A percentile compares a stretch with the other conserved stretches of the same genome.
Evolutionary conservation across 2,797 vertebrate genomes (phyloP).

Genomic region (Micromesistius poutassou): DNA sequence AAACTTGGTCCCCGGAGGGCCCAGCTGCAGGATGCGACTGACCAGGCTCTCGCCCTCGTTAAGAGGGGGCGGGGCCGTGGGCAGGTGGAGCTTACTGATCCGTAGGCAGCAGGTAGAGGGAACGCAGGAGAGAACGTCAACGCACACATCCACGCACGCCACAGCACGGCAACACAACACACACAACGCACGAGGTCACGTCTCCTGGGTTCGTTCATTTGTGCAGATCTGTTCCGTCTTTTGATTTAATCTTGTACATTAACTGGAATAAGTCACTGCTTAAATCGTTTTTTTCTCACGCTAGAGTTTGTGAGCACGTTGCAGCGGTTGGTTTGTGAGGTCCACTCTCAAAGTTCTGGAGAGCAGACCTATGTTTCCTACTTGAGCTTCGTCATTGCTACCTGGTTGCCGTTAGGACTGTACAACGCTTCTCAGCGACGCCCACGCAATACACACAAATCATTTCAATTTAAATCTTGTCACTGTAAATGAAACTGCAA

Average conservation of each 20-base stretch:
- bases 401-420: too few species aligned
- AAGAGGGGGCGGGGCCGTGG: conserved; percentile 98
- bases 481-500: too few species aligned
- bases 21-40: conserved; percentile 99
- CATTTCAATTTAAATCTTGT: too few species aligned
- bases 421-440: too few species aligned
- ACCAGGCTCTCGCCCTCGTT: conserved; percentile 99
- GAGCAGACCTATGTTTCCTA: background rate
- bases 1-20: conserved; percentile 99
- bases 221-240: background rate
- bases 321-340: background rate
- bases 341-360: background rate
- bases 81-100: conserved; percentile 99
- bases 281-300: background rate
- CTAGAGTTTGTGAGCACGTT: background rate
- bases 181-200: background rate
- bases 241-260: background rate
- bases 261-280: background rate
- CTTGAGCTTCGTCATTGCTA: too few species aligned
- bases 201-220: background rate
- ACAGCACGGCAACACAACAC: conserved; percentile 25
- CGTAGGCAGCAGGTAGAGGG: conserved; percentile 68
- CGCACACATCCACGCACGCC: conserved; percentile 40
- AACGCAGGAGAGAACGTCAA: conserved; percentile 60
- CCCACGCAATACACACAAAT: too few species aligned